Evolutionary conservation across 2,113 vertebrate genomes (phyloP), one percentile per base, ranked within the genome.

Genomic region (Aplodontia rufa): DNA sequence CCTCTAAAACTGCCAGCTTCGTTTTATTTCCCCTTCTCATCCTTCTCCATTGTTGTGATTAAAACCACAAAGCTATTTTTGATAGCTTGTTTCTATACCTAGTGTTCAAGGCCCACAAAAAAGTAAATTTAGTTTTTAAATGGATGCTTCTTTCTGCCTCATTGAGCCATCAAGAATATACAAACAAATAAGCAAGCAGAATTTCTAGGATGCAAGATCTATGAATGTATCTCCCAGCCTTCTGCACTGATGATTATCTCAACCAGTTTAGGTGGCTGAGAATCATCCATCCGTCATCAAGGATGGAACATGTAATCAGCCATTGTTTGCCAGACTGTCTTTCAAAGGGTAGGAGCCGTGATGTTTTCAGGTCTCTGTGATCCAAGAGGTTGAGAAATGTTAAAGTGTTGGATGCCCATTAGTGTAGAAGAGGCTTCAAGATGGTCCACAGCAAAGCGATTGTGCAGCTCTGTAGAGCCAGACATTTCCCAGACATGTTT

Each of bases 51-150:
- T 71, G n/a, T 64, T 47, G 53, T n/a, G 62, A 87, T 95, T 22
- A 75, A 93, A 83, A 83, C 68, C 75, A 93, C 75, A 90, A 85
- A 93, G 69, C 51, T 79, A 19, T 89, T 87, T 92, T 90, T 79
- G 72, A 89, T 79, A 92, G 75, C 90, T 96, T 79, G 51, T n/a
- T 84, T 96, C 68, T 95, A 90, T 51, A 78, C 30, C 74, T 91
- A 45, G 30, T 90, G 30, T 90, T 69, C 58, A 90, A 75, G 51
- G 9, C 37, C n/a, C 49, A 80, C 45, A 64, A 51, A 79, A 79
- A 79, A 92, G 76, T 79, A 90, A 49, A 51, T 58, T 91, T 91
- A 85, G 53, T 93, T 90, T 86, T 37, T n/a, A 92, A 81, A 66
- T 49, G 35, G 49, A 75, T 35, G 19, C 82, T 53, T 86, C 42